These are phyloP conservation scores for Octodonta nipae DNA, from an alignment of 2,888 invertebrate species.

Conservation along the genomic window DNA sequence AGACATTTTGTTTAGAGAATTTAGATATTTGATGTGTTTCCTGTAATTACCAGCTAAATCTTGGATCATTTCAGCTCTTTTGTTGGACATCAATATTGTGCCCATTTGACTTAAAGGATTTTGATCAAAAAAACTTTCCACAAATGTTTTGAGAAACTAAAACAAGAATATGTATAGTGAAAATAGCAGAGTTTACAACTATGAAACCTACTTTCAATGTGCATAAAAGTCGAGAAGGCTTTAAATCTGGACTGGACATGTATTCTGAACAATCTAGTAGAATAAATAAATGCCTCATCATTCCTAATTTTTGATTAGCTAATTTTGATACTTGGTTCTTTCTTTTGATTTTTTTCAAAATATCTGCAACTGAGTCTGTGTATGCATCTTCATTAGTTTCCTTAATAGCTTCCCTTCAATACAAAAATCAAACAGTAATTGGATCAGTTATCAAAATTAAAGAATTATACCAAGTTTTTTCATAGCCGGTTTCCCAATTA, in stretches of 20 bases:
- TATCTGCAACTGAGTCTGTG: slow-evolving; percentile 80
- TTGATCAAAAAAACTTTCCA: slow-evolving; percentile 95
- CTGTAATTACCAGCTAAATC: slow-evolving; percentile 79
- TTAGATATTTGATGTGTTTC: slow-evolving; percentile 61
- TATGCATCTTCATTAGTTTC: slow-evolving; percentile 91
- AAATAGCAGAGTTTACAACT: background rate
- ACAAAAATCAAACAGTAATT: slow-evolving; percentile 10
- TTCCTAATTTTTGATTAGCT: slow-evolving; percentile 77
- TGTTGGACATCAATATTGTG: slow-evolving; percentile 78
- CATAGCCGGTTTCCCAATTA: slow-evolving; percentile 90
- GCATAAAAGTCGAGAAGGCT: slow-evolving; percentile 80
- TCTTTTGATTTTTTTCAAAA: slow-evolving; percentile 78
- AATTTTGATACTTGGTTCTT: slow-evolving; percentile 58
- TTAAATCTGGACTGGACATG: slow-evolving; percentile 89
- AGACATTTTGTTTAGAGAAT: slow-evolving; percentile 48
- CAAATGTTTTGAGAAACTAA: slow-evolving; percentile 2
- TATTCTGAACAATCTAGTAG: slow-evolving; percentile 87
- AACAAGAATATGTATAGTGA: background rate
- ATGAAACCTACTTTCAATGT: slow-evolving; percentile 58
- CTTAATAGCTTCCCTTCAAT: slow-evolving; percentile 92
- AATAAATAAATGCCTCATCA: slow-evolving; percentile 93
- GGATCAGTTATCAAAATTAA: no score
- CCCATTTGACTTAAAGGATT: slow-evolving; percentile 98
- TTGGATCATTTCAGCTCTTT: slow-evolving; percentile 82
- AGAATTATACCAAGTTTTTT: slow-evolving; percentile 91